Conservation (phyloP, 2,113 vertebrate genomes). For the Chelonoidis abingdonii region DNA sequence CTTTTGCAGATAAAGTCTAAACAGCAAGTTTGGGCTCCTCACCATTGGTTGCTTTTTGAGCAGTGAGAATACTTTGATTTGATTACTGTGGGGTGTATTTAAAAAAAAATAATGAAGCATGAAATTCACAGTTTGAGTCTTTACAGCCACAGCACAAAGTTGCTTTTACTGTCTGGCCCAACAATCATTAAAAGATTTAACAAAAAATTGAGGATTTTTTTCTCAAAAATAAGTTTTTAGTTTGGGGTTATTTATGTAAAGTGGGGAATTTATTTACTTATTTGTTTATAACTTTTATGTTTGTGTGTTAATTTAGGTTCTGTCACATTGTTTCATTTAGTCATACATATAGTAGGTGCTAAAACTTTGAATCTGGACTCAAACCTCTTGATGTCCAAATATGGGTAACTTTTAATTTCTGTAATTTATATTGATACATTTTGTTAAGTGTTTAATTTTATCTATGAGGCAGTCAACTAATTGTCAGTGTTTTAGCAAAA, state of each 20-base stretch:
- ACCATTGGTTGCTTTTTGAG: not conserved
- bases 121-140: not conserved
- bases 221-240: not conserved
- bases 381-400: not conserved
- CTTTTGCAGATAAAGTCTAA: conserved; percentile 47
- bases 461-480: not conserved
- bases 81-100: not conserved
- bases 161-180: not conserved
- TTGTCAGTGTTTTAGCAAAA: not conserved
- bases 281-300: not conserved
- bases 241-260: not conserved
- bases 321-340: not conserved
- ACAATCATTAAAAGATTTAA: not conserved
- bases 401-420: not conserved
- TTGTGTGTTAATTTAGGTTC: not conserved
- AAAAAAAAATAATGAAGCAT: not conserved
- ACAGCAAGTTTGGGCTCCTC: not conserved
- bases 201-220: not conserved
- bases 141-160: fast-evolving
- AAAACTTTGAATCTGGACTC: not conserved
- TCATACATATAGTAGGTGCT: not conserved
- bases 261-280: not conserved
- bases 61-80: not conserved
- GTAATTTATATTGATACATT: not conserved
- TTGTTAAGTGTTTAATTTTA: not conserved